phyloP scores from a whole-genome alignment of 1,140 invertebrate genomes.

The Diprion similis region DNA sequence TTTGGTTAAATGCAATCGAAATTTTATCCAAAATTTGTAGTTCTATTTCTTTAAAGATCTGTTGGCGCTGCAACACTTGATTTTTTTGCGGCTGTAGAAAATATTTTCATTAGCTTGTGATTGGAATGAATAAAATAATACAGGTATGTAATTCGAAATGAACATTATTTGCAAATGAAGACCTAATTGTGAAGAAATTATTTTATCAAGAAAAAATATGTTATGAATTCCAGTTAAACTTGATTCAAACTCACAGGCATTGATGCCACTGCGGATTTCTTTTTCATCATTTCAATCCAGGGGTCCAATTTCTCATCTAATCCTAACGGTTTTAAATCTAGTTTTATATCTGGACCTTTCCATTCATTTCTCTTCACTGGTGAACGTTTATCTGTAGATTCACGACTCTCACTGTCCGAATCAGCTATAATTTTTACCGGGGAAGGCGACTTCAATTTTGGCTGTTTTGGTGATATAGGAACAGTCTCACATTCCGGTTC shows the following conservation, averaged over 20 bases:
- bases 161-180: too few relatives aligned
- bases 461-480: neutral
- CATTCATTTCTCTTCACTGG: conserved; percentile 20
- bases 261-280: conserved; percentile 23
- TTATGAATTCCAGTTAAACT: neutral
- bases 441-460: neutral
- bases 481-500: neutral
- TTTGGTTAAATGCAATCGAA: neutral
- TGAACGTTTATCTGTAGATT: neutral
- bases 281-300: conserved; percentile 29
- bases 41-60: neutral
- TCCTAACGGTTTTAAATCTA: conserved; percentile 31
- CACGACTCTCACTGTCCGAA: neutral
- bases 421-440: neutral
- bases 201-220: too few relatives aligned
- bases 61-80: conserved; percentile 2
- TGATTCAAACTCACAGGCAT: conserved; percentile 18
- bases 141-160: neutral
- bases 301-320: conserved; percentile 25
- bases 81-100: neutral
- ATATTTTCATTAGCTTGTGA: conserved; percentile 1
- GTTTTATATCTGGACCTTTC: conserved; percentile 29
- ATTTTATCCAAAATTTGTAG: neutral
- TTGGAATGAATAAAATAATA: neutral
- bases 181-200: neutral